phyloP scores from a whole-genome alignment of 2,888 invertebrate genomes.

The Pachydiplax longipennis region DNA sequence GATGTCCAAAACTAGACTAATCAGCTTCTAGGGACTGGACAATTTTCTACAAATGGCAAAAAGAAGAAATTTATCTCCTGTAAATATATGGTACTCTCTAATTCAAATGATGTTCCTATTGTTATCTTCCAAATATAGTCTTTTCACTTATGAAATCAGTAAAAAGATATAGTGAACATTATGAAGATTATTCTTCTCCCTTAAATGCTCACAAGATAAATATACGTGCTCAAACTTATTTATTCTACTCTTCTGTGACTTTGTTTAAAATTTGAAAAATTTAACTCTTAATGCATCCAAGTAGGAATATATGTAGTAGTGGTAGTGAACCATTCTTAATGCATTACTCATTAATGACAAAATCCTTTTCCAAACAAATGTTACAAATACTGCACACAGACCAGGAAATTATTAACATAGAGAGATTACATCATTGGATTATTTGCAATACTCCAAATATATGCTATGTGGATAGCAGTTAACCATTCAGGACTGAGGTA shows the following conservation, averaged over 20 bases:
- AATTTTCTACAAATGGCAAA: constrained; percentile 43
- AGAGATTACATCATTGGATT: constrained; percentile 18
- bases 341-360: not conserved
- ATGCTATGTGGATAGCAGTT: not conserved
- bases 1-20: constrained; percentile 46
- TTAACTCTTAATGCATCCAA: constrained; percentile 39
- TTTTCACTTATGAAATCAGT: constrained; percentile 42
- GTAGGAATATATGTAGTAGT: constrained; percentile 35
- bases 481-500: constrained; percentile 17
- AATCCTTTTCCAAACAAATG: constrained; percentile 26
- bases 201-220: constrained; percentile 39
- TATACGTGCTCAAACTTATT: constrained; percentile 38
- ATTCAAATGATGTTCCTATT: constrained; percentile 25
- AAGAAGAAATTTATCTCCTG: constrained; percentile 35
- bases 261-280: constrained; percentile 42
- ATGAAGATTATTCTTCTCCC: not conserved
- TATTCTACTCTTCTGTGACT: constrained; percentile 31
- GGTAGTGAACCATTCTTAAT: constrained; percentile 34
- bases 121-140: constrained; percentile 42
- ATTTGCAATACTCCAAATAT: constrained; percentile 37
- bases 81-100: constrained; percentile 41
- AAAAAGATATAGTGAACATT: constrained; percentile 41
- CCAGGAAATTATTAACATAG: constrained; percentile 15
- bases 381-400: constrained; percentile 24
- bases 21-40: constrained; percentile 43